Base-by-base conservation (phyloP, 2,888 invertebrate genomes). In the Linyphia triangularis region DNA sequence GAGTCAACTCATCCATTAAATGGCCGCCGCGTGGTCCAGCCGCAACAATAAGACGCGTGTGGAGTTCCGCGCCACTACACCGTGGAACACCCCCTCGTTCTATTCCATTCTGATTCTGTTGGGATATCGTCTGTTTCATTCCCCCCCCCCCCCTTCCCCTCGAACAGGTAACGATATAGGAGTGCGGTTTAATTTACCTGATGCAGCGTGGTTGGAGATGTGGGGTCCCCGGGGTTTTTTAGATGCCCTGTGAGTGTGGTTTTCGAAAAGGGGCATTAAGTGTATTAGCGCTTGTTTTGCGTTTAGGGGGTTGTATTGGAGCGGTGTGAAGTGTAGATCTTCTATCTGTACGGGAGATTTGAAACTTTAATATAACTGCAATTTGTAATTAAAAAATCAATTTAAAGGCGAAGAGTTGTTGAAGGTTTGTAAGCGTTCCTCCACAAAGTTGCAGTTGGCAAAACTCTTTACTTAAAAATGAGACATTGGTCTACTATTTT, bases 1-100 rank as follows among this genome's bases (percentile, higher is more conserved):
- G 51, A 86, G 79, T 81, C 86, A 86, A 86, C 86, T 86, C 86
- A 86, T 86, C 86, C 86, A 86, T 86, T 86, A 86, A 86, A 86
- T 86, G 72, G 70, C 65, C 86, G 51, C 78, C 85, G 70, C 79
- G 79, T 78, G 77, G 85, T 72, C 63, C 78, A 43, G 79, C 73
- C 81, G 67, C 81, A 86, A 75, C 57, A 59, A 43, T 40, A 61
- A 63, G 43, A 73, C 73, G 73, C 43, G 24, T 28, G 43, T 37
- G 51, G 78, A 26, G 83, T 85, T 85, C 85, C 51, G 57, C 72
- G 30, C 61, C 85, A 79, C 78, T 85, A 72, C 72, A 59, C 85
- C 63, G 61, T 69, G 22, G 51, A 51, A 51, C 51, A 51, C 51
- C 51, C 51, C 51, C 51, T 51, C 51, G 51, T 51, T 51, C 51